Conservation (phyloP, 2,888 invertebrate genomes). For the Opisthograptis luteolata region DNA sequence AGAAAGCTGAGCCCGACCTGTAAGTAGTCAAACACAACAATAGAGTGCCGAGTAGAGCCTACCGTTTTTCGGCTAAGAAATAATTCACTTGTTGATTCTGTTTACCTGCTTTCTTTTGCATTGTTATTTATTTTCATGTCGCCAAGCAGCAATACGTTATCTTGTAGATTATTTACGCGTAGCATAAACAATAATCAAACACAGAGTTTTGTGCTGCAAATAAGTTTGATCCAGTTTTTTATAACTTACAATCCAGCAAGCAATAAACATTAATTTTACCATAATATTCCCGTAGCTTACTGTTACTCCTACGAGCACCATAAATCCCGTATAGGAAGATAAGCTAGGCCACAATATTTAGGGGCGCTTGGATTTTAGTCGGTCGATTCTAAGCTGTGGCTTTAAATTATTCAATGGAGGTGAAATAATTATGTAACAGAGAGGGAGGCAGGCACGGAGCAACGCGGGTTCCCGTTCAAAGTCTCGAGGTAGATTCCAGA, state of each 20-base stretch:
- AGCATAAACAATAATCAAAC: background rate
- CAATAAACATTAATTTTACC: constrained; percentile 42
- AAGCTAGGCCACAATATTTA: constrained; percentile 65
- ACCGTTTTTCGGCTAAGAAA: constrained; percentile 74
- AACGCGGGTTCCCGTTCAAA: constrained; percentile 52
- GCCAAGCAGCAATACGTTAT: constrained; percentile 48
- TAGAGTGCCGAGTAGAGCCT: constrained; percentile 70
- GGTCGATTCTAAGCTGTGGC: constrained; percentile 55
- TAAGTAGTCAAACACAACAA: constrained; percentile 72
- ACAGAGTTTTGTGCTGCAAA: background rate
- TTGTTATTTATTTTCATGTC: constrained; percentile 60
- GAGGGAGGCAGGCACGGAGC: constrained; percentile 45
- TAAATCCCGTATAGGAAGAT: constrained; percentile 69
- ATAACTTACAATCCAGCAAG: constrained; percentile 29
- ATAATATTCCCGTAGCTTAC: constrained; percentile 58
- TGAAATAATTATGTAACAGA: constrained; percentile 66
- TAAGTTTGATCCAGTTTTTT: constrained; percentile 6
- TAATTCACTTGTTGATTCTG: constrained; percentile 78
- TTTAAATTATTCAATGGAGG: constrained; percentile 64
- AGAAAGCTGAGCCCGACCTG: constrained; percentile 42
- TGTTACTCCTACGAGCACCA: constrained; percentile 63
- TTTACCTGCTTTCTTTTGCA: constrained; percentile 52
- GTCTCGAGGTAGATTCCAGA: constrained; percentile 64
- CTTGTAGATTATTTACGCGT: constrained; percentile 21
- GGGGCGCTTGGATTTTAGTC: constrained; percentile 58